Evolutionary conservation across 2,113 vertebrate species (phyloP).

Genomic region (Carollia perspicillata): DNA sequence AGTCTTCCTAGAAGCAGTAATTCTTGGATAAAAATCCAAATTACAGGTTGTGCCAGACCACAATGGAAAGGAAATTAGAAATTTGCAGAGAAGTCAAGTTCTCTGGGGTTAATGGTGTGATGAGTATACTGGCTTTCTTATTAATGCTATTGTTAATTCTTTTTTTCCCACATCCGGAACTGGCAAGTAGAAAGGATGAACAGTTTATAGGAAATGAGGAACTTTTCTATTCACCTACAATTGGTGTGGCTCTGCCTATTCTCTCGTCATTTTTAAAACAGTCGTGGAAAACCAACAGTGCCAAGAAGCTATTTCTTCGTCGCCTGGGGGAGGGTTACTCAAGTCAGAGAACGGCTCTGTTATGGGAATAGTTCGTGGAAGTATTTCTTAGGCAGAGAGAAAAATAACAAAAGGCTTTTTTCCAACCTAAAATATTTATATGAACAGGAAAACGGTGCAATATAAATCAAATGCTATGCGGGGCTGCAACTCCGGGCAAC

Average conservation of each 20-base stretch:
- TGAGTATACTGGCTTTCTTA: background rate
- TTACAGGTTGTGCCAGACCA: background rate
- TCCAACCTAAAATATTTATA: conserved; percentile 86
- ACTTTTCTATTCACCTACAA: background rate
- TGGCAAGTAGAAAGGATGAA: background rate
- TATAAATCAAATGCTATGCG: conserved; percentile 74
- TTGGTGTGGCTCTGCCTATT: conserved; percentile 11
- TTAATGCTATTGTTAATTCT: background rate
- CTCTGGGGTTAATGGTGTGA: background rate
- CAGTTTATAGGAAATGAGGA: background rate
- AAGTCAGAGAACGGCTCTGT: conserved; percentile 4
- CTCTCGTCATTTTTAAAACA: conserved; percentile 46
- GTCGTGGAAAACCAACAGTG: conserved; percentile 39
- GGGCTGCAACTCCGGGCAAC: conserved; percentile 16
- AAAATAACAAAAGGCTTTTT: conserved; percentile 81
- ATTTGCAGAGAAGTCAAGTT: background rate
- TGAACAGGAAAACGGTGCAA: conserved; percentile 75
- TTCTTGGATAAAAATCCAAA: background rate
- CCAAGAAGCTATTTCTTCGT: conserved; percentile 36
- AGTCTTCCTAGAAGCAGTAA: background rate
- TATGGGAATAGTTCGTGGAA: conserved; percentile 67
- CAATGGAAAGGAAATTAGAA: background rate
- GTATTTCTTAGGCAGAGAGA: conserved; percentile 70
- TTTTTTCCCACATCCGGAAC: conserved; percentile 25
- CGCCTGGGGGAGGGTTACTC: background rate